These are phyloP conservation scores for Anisognathus igniventris DNA, from an alignment of 2,797 vertebrate genomes.

Conservation along the genomic window DNA sequence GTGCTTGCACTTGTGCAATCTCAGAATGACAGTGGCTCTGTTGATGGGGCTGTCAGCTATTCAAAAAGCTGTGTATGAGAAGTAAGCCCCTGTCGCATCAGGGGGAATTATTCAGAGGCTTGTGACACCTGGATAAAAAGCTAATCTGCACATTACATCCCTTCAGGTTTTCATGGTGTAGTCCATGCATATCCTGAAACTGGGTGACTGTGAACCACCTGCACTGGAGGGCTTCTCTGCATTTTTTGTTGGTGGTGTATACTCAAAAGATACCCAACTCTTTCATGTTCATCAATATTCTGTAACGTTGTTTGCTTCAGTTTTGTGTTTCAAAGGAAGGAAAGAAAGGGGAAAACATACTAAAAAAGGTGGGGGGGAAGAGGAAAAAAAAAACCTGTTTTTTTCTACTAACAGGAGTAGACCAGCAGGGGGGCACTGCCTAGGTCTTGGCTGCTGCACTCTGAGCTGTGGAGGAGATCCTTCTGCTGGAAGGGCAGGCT, in stretches of 20 bases:
- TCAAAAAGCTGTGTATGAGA: background rate
- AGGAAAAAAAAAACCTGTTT: accelerated
- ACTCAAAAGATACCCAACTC: background rate
- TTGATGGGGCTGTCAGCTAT: slow-evolving; percentile 11
- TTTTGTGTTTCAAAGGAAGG: background rate
- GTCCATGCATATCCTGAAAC: background rate
- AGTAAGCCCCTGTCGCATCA: background rate
- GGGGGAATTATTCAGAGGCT: slow-evolving; percentile 2
- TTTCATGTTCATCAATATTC: background rate
- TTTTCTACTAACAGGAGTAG: background rate
- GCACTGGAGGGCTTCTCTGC: background rate
- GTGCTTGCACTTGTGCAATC: background rate
- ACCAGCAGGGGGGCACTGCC: background rate
- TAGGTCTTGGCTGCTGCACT: background rate
- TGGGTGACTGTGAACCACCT: background rate
- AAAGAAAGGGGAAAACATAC: too few species aligned
- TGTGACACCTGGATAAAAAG: slow-evolving; percentile 13
- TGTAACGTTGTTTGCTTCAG: background rate
- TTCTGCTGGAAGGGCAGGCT: background rate
- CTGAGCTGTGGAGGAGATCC: accelerated
- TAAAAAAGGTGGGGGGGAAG: too few species aligned
- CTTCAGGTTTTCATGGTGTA: background rate
- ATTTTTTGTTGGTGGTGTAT: background rate
- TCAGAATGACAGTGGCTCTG: background rate
- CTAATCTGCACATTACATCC: background rate